Base-by-base conservation (phyloP, 2,888 invertebrate species). In the Alviniconcha strummeri region DNA sequence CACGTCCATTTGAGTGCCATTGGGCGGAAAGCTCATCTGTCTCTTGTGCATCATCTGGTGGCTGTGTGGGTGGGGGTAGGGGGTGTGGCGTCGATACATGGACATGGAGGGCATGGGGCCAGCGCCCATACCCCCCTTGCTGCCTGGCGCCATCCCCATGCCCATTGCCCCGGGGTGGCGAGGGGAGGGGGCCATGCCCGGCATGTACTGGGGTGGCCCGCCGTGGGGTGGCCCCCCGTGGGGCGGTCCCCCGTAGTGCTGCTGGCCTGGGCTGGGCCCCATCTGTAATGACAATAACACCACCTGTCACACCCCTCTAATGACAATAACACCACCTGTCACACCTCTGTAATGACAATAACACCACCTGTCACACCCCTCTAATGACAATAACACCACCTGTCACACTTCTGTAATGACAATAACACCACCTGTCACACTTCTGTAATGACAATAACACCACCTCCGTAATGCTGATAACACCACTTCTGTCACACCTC, bases 61-160 rank as follows among this genome's bases (percentile, higher is more conserved):
- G 96, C 97, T 96, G 84, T 96, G 96, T 17, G 97, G 97, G 85
- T 96, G 96, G 54, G 97, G 97, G 94, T 98, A 98, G 3, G 98
- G 97, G 80, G 97, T 95, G 91, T 97, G 95, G 55, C 90, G 86
- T 54, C 90, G 83, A 82, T 89, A 89, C 89, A 90, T 89, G 76
- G 84, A 82, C 85, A 87, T 88, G 74, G 67, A 84, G 64, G 86
- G 87, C 88, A 89, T 88, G 6, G 81, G 81, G 5, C 82, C 82
- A 15, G 77, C 56, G 13, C 67, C 80, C 84, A 84, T 83, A 9
- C 75, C 82, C 75, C 75, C 81, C 15, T 67, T 83, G 13, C 84
- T 86, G 54, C 90, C 90, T 6, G 91, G 89, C 0, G 90, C 90
- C 60, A 88, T 89, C n/a, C 89, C 90, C 89, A 91, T 90, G 4